Base-by-base conservation (phyloP, 2,113 vertebrate species). In the Oenanthe oenanthe region DNA sequence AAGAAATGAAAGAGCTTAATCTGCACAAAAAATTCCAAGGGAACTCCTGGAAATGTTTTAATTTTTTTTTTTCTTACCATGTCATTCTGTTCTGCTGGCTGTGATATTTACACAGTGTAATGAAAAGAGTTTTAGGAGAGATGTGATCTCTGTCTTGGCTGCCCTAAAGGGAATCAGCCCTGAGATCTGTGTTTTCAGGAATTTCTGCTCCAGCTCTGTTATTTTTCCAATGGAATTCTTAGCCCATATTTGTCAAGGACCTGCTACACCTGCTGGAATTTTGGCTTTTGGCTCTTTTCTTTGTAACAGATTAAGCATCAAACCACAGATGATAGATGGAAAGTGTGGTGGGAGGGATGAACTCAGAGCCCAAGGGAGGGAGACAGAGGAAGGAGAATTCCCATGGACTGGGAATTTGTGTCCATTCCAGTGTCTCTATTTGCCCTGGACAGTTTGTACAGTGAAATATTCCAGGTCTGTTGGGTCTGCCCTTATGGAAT, bases 371-470 rank as follows among this genome's bases (percentile, higher is more conserved):
- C 40, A 21, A 48, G 60, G 56, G 54, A 73, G 38, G 47, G 43
- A 58, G 40, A 9, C 28, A 47, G 13, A 70, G 15, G 56, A 32
- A 89, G 66, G 32, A 73, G 40, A 70, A 31, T 85, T 85, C 60
- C 66, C 40, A 42, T 0, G 9, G 38, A 14, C 11, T 1, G 17
- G 66, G 34, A 20, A n/a, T 36, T 68, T 91, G n/a, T 2, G 1
- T 65, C 42, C 47, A 21, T 40, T 74, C 11, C 47, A 31, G 38
- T 28, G 32, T 25, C 78, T 56, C 51, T n/a, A 12, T 72, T 53
- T 78, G 61, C 47, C 1, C 1, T 7, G 73, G 87, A 17, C 68
- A 68, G 25, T 68, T 75, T 63, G 20, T 31, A 19, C 68, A 53
- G 15, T 68, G 70, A 65, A 89, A 93, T 54, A 88, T 15, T 54